Percentiles rank a stretch among this genome's conserved stretches.
Evolutionary conservation across 1,140 invertebrate genomes (phyloP).

Genomic region (Zaprionus camerounensis): DNA sequence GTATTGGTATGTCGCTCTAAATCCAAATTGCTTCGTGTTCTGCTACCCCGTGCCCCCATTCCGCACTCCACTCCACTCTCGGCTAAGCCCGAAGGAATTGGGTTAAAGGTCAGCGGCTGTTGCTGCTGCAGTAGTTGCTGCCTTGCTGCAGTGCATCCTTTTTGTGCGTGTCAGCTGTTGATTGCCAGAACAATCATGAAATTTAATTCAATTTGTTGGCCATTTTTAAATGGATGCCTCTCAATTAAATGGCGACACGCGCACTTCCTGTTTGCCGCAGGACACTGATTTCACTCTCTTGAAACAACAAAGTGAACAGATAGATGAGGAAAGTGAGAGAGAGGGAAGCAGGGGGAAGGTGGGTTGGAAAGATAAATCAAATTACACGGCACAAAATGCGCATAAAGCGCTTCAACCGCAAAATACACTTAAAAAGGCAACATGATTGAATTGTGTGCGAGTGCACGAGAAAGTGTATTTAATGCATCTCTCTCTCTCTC

Average conservation of each 20-base stretch:
- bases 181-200: slow-evolving; percentile 51
- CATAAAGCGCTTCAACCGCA: slow-evolving; percentile 76
- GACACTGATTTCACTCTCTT: slow-evolving; percentile 44
- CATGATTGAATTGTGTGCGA: slow-evolving; percentile 74
- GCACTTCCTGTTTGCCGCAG: slow-evolving; percentile 48
- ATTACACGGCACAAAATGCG: slow-evolving; percentile 76
- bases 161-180: slow-evolving; percentile 52
- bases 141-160: slow-evolving; percentile 20
- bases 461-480: slow-evolving; percentile 20
- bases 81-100: slow-evolving; percentile 29
- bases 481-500: slow-evolving; percentile 7
- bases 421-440: slow-evolving; percentile 80
- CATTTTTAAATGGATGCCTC: slow-evolving; percentile 50
- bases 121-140: not conserved
- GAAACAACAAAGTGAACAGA: not conserved
- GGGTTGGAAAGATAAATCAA: slow-evolving; percentile 52
- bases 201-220: slow-evolving; percentile 71
- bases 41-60: slow-evolving; percentile 24
- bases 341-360: not conserved
- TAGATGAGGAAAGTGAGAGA: not conserved
- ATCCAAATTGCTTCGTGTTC: slow-evolving; percentile 72
- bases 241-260: slow-evolving; percentile 64
- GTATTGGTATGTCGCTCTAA: slow-evolving; percentile 6
- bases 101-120: slow-evolving; percentile 64
- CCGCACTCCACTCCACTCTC: not conserved